Evolutionary conservation across 2,113 vertebrate species (phyloP), one percentile per base, ranked within the genome.

Genomic region (Mohoua ochrocephala): DNA sequence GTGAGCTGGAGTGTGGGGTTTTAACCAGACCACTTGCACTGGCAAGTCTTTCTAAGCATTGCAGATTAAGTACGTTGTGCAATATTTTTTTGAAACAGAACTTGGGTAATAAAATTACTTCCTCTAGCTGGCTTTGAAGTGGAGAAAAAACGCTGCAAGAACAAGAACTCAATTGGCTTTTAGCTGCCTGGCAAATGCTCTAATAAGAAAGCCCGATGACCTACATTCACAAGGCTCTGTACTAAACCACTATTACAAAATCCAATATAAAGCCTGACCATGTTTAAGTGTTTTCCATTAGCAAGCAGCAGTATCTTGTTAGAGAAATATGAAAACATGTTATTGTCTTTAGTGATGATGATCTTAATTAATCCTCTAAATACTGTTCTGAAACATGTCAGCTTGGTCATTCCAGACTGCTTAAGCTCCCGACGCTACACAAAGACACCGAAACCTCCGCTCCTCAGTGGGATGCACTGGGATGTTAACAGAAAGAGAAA

Each of bases 201-300:
- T 95, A 90, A 93, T 86, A 95, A 95, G 94, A 91, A 88, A 93
- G 83, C 77, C 95, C 3, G 21, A 87, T 95, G 97, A 95, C 95
- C 95, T 96, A 96, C 85, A 97, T 96, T 95, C 94, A 94, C 61
- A 87, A 91, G 91, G 84, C 78, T 91, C 89, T 90, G 70, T 74
- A 83, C 67, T 95, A 91, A 93, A 97, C 81, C 87, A 89, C 93
- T 94, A 73, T 95, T 95, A 96, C 87, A 95, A 96, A 97, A 96
- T 91, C 94, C 92, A 97, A 92, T 95, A 96, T 80, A 88, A 88
- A 93, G 95, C 88, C 93, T 86, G 84, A 92, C 89, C 83, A 59
- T 26, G 65, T 87, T 93, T 92, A 95, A 95, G 96, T 91, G 78
- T 94, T 83, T 80, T 96, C 79, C 93, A 95, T 85, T 84, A 94